phyloP scores from a whole-genome alignment of 2,113 vertebrate species.

The Blennius ocellaris region DNA sequence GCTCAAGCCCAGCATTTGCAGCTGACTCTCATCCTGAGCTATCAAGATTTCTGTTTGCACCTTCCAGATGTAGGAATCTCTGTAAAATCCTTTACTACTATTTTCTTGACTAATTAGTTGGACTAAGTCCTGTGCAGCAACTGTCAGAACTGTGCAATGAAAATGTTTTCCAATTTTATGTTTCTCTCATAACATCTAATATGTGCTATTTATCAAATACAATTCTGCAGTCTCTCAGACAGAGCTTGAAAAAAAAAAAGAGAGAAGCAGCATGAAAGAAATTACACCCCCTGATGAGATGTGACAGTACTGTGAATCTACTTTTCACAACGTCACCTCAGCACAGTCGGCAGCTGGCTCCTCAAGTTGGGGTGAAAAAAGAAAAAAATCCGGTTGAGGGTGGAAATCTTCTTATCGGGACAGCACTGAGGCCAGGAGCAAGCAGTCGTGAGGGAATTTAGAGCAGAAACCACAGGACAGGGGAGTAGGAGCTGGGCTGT shows the following conservation, averaged over 20 bases:
- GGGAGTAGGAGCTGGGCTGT: constrained; percentile 8
- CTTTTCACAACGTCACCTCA: constrained; percentile 52
- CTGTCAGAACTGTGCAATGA: too few relatives aligned
- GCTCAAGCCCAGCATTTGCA: too few relatives aligned
- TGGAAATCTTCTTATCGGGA: constrained; percentile 59
- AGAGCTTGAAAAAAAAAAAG: neutral
- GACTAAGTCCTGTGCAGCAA: too few relatives aligned
- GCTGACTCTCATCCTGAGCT: too few relatives aligned
- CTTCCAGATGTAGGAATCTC: too few relatives aligned
- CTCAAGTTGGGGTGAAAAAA: neutral
- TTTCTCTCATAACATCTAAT: too few relatives aligned
- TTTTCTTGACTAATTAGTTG: too few relatives aligned
- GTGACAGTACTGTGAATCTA: constrained; percentile 40
- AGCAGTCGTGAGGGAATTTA: constrained; percentile 48
- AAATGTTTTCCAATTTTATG: too few relatives aligned
- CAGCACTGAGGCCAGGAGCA: constrained; percentile 21
- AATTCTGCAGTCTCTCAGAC: neutral
- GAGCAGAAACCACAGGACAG: constrained; percentile 29
- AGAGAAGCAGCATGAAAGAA: constrained; percentile 3
- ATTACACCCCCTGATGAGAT: constrained; percentile 23
- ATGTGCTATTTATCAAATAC: too few relatives aligned
- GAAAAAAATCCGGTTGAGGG: neutral
- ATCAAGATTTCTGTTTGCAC: too few relatives aligned
- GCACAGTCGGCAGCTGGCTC: constrained; percentile 55
- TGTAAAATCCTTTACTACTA: too few relatives aligned